Conservation (phyloP, 2,797 vertebrate species). For the Rhynchonycteris naso region DNA sequence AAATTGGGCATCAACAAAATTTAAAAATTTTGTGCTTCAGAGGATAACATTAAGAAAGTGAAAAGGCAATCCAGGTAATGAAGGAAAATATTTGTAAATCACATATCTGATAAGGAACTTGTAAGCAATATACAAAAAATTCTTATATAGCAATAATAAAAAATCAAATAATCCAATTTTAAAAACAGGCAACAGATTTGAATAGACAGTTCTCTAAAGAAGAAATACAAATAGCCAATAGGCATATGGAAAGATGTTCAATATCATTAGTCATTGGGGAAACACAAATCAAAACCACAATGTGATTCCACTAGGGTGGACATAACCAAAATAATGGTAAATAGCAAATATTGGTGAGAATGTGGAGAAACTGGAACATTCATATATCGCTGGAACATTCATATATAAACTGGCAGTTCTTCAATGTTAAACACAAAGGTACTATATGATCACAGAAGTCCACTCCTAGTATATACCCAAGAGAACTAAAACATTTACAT, state of each 20-base stretch:
- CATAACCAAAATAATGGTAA: background rate
- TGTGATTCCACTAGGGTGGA: background rate
- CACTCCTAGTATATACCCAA: background rate
- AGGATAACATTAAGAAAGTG: background rate
- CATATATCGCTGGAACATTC: background rate
- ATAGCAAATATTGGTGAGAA: background rate
- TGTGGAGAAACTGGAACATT: background rate
- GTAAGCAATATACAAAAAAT: background rate
- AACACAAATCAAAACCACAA: slow-evolving; percentile 33
- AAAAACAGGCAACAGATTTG: background rate
- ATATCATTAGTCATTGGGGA: background rate
- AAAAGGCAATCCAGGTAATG: background rate
- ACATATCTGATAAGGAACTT: background rate
- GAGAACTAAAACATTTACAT: background rate
- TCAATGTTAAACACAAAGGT: background rate
- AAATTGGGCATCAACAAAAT: background rate
- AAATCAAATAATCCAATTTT: background rate
- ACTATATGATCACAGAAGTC: background rate
- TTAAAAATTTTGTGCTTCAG: background rate
- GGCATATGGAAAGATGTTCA: background rate
- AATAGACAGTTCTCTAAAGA: background rate
- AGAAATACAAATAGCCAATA: background rate
- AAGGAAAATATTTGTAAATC: slow-evolving; percentile 33
- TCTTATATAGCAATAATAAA: background rate
- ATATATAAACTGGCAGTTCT: background rate